These are phyloP conservation scores for Xylocopa sonorina DNA, from an alignment of 1,140 invertebrate species.

Conservation along the genomic window DNA sequence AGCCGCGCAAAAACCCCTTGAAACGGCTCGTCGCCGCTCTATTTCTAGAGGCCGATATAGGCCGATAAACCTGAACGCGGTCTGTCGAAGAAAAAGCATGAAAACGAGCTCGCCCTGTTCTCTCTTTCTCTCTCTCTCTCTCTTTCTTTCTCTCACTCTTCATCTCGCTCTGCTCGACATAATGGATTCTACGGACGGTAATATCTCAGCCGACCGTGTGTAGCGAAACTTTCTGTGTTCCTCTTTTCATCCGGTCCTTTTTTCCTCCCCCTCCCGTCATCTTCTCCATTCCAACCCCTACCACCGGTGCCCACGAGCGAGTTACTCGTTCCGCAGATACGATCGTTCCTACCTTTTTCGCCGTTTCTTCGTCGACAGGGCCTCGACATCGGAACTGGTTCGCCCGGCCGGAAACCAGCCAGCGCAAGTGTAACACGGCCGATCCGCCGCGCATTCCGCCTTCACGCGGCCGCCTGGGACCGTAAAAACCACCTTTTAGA, in stretches of 20 bases:
- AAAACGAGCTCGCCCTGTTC: no score
- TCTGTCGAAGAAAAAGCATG: constrained; percentile 46
- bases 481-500: not conserved
- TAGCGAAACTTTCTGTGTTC: constrained; percentile 21
- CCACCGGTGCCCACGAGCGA: no score
- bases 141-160: no score
- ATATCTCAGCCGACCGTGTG: constrained; percentile 43
- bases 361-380: constrained; percentile 23
- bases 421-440: constrained; percentile 7
- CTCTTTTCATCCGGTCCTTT: not conserved
- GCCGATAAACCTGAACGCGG: constrained; percentile 39
- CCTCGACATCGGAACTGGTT: constrained; percentile 14
- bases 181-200: constrained; percentile 45
- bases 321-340: constrained; percentile 45
- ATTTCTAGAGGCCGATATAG: constrained; percentile 40
- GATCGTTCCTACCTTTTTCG: constrained; percentile 48
- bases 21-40: constrained; percentile 26
- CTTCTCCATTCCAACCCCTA: not conserved
- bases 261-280: not conserved
- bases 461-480: not conserved
- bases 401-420: not conserved
- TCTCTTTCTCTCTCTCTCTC: no score
- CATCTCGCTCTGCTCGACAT: constrained; percentile 38
- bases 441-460: not conserved
- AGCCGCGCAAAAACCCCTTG: constrained; percentile 13